phyloP scores from a whole-genome alignment of 1,140 invertebrate genomes.

The Micrasema minimum region DNA sequence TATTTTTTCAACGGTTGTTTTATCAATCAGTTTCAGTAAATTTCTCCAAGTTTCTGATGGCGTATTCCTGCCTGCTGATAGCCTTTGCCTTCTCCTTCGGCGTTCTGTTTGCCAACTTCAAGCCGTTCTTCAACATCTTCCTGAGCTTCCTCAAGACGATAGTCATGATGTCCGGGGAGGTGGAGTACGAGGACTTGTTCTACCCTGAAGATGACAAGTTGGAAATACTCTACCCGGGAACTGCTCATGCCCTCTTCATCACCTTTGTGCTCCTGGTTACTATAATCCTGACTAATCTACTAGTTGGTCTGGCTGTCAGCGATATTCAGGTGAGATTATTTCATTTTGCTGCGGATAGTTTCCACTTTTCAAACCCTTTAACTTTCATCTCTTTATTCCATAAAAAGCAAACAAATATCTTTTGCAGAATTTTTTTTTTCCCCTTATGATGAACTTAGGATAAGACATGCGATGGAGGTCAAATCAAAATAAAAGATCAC shows the following conservation, averaged over 20 bases:
- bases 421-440: too few species aligned
- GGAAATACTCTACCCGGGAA: slow-evolving; percentile 71
- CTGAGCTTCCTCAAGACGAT: slow-evolving; percentile 80
- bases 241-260: slow-evolving; percentile 80
- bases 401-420: too few species aligned
- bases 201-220: slow-evolving; percentile 68
- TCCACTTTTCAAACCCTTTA: too few species aligned
- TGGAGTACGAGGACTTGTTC: slow-evolving; percentile 88
- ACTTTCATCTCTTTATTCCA: too few species aligned
- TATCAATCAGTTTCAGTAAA: slow-evolving; percentile 76
- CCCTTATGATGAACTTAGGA: too few species aligned
- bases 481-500: too few species aligned
- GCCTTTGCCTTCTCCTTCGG: slow-evolving; percentile 83
- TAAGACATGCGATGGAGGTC: too few species aligned
- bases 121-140: slow-evolving; percentile 73
- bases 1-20: not conserved
- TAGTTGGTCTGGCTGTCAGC: slow-evolving; percentile 86
- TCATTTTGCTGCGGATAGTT: too few species aligned
- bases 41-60: slow-evolving; percentile 83
- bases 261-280: slow-evolving; percentile 84
- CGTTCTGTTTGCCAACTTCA: slow-evolving; percentile 81
- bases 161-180: slow-evolving; percentile 89
- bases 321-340: slow-evolving; percentile 73
- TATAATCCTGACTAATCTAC: slow-evolving; percentile 85
- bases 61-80: slow-evolving; percentile 82